Percentiles rank a stretch among this genome's conserved stretches.
phyloP scores from a whole-genome alignment of 2,888 invertebrate genomes.

The Invenusta paracnida region DNA sequence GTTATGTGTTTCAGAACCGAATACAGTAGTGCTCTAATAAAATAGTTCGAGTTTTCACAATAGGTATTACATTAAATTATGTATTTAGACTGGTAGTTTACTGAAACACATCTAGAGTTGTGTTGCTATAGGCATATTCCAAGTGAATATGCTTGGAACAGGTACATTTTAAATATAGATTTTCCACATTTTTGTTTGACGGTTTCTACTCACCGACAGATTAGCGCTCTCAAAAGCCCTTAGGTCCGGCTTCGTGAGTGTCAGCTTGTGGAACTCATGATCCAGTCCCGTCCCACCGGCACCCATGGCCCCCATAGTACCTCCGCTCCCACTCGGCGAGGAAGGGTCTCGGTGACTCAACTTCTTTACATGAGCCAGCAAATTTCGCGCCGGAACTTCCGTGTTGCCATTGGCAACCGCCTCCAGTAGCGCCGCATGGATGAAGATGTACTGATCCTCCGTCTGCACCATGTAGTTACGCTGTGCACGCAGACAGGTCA shows the following conservation, averaged over 20 bases:
- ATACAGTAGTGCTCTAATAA: too few relatives aligned
- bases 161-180: too few relatives aligned
- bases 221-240: not conserved
- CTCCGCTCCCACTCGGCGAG: too few relatives aligned
- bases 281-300: not conserved
- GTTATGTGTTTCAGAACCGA: too few relatives aligned
- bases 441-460: conserved; percentile 99
- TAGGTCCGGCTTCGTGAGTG: not conserved
- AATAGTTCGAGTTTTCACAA: too few relatives aligned
- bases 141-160: too few relatives aligned
- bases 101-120: too few relatives aligned
- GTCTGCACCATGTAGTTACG: conserved; percentile 96
- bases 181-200: too few relatives aligned
- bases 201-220: not conserved
- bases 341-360: conserved; percentile 71
- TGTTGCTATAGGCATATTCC: too few relatives aligned
- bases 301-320: not conserved
- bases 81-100: too few relatives aligned
- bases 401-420: conserved; percentile 78
- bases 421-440: conserved; percentile 91
- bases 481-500: conserved; percentile 91
- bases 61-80: too few relatives aligned
- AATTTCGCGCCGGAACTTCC: conserved; percentile 86
- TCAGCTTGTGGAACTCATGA: not conserved
- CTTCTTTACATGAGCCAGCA: conserved; percentile 90